Conservation (phyloP, 1,140 invertebrate species). For the Antheraea pernyi region DNA sequence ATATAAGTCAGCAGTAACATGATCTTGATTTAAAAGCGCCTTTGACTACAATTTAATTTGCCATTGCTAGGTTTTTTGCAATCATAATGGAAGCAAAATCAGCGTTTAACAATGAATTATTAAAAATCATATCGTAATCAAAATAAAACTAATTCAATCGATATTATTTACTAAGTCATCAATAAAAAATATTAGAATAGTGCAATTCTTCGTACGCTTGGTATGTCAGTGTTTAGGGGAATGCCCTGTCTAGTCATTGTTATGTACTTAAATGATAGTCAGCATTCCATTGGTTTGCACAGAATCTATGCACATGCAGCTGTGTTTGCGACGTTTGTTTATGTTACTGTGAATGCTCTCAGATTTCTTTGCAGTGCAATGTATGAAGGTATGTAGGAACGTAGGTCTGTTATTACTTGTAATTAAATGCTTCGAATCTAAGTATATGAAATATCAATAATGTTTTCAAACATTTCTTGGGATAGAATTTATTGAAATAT, state of each 20-base stretch:
- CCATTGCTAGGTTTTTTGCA: too few relatives aligned
- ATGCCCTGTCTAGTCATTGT: constrained; percentile 41
- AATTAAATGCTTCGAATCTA: neutral
- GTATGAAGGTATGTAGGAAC: neutral
- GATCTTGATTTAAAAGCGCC: too few relatives aligned
- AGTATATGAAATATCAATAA: neutral
- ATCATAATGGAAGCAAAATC: too few relatives aligned
- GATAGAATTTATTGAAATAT: neutral
- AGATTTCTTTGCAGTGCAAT: constrained; percentile 12
- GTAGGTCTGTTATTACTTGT: neutral
- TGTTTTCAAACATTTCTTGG: neutral
- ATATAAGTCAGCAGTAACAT: too few relatives aligned
- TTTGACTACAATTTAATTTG: too few relatives aligned
- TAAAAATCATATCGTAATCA: too few relatives aligned
- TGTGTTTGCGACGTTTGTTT: constrained; percentile 31
- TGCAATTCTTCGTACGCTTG: neutral
- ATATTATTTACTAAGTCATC: too few relatives aligned
- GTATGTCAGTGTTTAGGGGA: constrained; percentile 30
- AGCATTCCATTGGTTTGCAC: constrained; percentile 17
- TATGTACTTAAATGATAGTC: constrained; percentile 19
- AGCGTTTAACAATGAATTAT: too few relatives aligned
- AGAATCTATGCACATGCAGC: constrained; percentile 24
- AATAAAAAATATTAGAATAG: too few relatives aligned
- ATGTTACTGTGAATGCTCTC: constrained; percentile 28
- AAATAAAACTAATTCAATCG: too few relatives aligned